phyloP scores from a whole-genome alignment of 2,888 invertebrate species.

The Pedicia rivosa region DNA sequence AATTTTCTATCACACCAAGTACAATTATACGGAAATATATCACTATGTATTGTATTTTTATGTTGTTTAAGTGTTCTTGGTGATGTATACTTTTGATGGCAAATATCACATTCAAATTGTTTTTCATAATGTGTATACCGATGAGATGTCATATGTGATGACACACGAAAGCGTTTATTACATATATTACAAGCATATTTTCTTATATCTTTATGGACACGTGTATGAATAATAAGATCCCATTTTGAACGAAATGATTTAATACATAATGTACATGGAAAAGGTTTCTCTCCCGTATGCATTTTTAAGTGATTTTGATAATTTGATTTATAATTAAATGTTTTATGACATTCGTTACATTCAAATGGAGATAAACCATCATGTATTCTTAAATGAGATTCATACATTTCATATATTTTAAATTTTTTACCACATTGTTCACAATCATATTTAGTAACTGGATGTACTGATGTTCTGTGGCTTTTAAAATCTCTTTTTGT shows the following conservation, averaged over 20 bases:
- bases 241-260: slow-evolving; percentile 18
- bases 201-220: slow-evolving; percentile 18
- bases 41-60: slow-evolving; percentile 17
- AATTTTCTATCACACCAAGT: slow-evolving; percentile 17
- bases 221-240: slow-evolving; percentile 18
- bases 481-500: no score
- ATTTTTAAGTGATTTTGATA: slow-evolving; percentile 17
- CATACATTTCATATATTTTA: slow-evolving; percentile 13
- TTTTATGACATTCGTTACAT: slow-evolving; percentile 17
- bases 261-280: slow-evolving; percentile 17
- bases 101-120: slow-evolving; percentile 17
- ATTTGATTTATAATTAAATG: slow-evolving; percentile 19
- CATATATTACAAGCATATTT: slow-evolving; percentile 20
- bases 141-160: slow-evolving; percentile 20
- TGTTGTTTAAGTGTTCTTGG: slow-evolving; percentile 19
- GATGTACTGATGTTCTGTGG: slow-evolving; percentile 12
- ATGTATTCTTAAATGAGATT: slow-evolving; percentile 17
- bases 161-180: slow-evolving; percentile 18
- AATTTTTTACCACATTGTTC: slow-evolving; percentile 13
- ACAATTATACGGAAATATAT: slow-evolving; percentile 17
- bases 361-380: slow-evolving; percentile 15
- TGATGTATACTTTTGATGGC: slow-evolving; percentile 18
- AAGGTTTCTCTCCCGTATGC: slow-evolving; percentile 19
- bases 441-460: slow-evolving; percentile 12
- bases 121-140: slow-evolving; percentile 18